Base-by-base conservation (phyloP, 2,888 invertebrate genomes). In the Actias luna region DNA sequence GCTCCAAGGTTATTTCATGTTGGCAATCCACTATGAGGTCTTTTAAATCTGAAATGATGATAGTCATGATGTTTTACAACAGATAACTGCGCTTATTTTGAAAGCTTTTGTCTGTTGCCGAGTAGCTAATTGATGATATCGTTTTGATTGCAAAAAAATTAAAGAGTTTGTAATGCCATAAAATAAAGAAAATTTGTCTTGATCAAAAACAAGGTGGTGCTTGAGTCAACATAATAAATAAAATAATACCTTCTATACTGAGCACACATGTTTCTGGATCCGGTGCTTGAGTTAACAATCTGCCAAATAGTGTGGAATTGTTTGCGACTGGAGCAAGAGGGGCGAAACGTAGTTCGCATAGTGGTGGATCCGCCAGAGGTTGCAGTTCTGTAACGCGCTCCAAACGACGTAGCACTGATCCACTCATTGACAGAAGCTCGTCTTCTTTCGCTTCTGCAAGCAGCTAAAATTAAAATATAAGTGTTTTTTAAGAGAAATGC, bases 381-480 rank as follows among this genome's bases (percentile, higher is more conserved):
- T 91, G 93, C 36, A 93, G 88, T 72, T 94, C 94, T 22, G 93
- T 79, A 88, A 95, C 70, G 66, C 89, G 90, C 74, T 95, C 95
- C 67, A 96, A 88, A 58, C 96, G 94, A 8, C 94, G 94, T 4
- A 96, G 84, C 4, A 96, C 93, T 0, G 95, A 93, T 25, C 93
- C 93, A 62, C 95, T 93, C 63, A 96, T 94, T 18, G 94, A 94
- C 0, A 97, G 89, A 35, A 96, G 92, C 86, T 97, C 96, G 22
- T 95, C 94, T 71, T 96, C 95, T 0, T 94, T 94, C 0, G 95
- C 96, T 72, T 94, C 94, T 0, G 93, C 84, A 22, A 95, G 84
- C 4, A 95, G 88, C 83, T 94, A 88, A 59, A 33, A 33, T 5
- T n/a, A 33, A 50, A 1, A 1, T 50, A 22, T 33, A 8, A 22